Conservation (phyloP, 2,797 vertebrate genomes). For the Meriones psammophilus region DNA sequence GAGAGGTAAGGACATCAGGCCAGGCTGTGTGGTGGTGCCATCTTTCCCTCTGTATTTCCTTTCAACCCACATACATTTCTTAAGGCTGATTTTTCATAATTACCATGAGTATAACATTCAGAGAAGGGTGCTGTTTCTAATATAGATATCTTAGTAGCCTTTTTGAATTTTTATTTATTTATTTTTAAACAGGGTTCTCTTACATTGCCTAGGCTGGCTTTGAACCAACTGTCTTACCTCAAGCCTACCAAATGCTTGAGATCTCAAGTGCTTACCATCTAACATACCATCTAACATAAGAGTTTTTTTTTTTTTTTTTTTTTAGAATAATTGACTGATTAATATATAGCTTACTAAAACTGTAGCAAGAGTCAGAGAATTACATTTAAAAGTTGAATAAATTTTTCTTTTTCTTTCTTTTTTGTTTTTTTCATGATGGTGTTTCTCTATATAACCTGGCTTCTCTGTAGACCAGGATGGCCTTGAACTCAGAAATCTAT, state of each 20-base stretch:
- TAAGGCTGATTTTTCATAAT: background rate
- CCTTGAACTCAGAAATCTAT: background rate
- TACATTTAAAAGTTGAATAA: background rate
- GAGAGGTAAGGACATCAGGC: background rate
- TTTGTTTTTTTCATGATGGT: background rate
- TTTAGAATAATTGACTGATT: background rate
- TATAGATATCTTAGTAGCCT: conserved; percentile 1
- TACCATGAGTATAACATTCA: background rate
- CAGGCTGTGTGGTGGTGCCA: background rate
- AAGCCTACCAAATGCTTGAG: background rate
- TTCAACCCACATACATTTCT: background rate
- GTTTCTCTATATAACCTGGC: background rate
- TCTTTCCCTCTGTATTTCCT: background rate
- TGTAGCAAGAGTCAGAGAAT: background rate
- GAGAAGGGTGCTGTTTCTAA: conserved; percentile 31
- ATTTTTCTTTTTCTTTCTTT: background rate
- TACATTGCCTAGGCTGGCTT: background rate
- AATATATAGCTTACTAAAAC: background rate
- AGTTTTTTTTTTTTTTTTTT: too few relatives aligned
- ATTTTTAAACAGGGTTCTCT: background rate
- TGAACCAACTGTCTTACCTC: background rate
- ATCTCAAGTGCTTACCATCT: background rate
- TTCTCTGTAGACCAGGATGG: background rate
- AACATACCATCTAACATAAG: background rate
- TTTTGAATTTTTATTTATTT: conserved; percentile 32